Conservation (phyloP, 1,140 invertebrate species). For the Drosophila sproati region DNA sequence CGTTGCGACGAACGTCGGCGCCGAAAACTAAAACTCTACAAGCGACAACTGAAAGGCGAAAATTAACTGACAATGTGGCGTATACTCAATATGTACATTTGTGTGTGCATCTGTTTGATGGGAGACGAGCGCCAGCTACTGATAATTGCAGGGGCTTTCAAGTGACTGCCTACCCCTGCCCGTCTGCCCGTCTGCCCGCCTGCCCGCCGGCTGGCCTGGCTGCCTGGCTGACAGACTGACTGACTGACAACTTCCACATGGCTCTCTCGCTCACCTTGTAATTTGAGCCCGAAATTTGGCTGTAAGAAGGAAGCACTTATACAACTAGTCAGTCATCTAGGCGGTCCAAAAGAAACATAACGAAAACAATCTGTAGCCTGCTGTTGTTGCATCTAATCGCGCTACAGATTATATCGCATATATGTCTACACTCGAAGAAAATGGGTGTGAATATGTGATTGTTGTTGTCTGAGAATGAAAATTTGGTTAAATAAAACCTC, state of each 20-base stretch:
- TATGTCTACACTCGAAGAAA: constrained; percentile 24
- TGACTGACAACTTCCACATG: constrained; percentile 78
- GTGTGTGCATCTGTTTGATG: background rate
- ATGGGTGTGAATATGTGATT: background rate
- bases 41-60: constrained; percentile 61
- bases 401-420: constrained; percentile 69
- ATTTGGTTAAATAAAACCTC: background rate
- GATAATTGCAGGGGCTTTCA: constrained; percentile 74
- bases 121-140: constrained; percentile 57
- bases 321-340: constrained; percentile 76
- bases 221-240: constrained; percentile 21
- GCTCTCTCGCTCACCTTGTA: constrained; percentile 77
- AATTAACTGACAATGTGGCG: constrained; percentile 74
- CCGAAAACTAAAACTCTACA: constrained; percentile 54
- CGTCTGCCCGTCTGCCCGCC: no score
- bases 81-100: constrained; percentile 58
- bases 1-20: constrained; percentile 37
- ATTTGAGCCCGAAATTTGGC: constrained; percentile 78
- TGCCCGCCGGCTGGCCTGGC: background rate
- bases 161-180: constrained; percentile 35
- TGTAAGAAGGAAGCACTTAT: constrained; percentile 83
- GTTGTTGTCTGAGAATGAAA: background rate
- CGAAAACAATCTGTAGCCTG: constrained; percentile 43
- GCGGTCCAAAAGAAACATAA: constrained; percentile 30
- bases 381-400: constrained; percentile 50